A percentile compares a stretch with the other conserved stretches of the same genome.
phyloP scores from a whole-genome alignment of 2,888 invertebrate species.

The Sympetrum striolatum region DNA sequence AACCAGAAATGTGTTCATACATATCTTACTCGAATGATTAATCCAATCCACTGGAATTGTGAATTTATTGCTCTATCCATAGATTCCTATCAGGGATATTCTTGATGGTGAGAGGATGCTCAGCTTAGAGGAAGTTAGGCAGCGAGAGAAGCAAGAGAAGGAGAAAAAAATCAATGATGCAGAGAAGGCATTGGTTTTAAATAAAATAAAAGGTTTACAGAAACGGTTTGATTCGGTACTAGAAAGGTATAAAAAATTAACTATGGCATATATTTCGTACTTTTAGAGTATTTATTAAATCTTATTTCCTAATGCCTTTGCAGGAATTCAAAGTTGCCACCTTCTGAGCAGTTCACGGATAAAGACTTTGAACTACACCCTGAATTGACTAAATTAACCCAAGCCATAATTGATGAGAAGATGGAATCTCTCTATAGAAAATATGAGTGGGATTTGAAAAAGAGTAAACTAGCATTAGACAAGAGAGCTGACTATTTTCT shows the following conservation, averaged over 20 bases:
- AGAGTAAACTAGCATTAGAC: conserved; percentile 67
- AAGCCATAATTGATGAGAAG: conserved; percentile 66
- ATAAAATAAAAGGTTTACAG: conserved; percentile 64
- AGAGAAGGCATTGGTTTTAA: conserved; percentile 67
- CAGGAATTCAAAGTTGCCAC: conserved; percentile 67
- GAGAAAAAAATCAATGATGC: conserved; percentile 69
- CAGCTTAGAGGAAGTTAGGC: conserved; percentile 73
- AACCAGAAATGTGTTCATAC: not conserved
- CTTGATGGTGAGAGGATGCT: conserved; percentile 57
- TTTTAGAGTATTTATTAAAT: too few relatives aligned
- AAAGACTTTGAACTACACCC: conserved; percentile 72
- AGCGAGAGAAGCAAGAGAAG: conserved; percentile 70
- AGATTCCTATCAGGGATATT: conserved; percentile 56
- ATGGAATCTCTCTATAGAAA: conserved; percentile 70
- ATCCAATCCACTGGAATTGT: not conserved
- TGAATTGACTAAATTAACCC: conserved; percentile 70
- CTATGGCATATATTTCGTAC: not conserved
- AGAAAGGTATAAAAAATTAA: conserved; percentile 58
- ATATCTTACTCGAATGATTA: not conserved
- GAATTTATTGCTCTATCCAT: not conserved
- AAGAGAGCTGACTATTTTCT: conserved; percentile 74
- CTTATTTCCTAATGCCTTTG: not conserved
- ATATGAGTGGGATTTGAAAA: conserved; percentile 73
- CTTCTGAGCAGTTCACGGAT: conserved; percentile 66
- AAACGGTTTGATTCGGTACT: conserved; percentile 67